Conservation (phyloP, 2,113 vertebrate genomes). For the Gymnorhina tibicen region DNA sequence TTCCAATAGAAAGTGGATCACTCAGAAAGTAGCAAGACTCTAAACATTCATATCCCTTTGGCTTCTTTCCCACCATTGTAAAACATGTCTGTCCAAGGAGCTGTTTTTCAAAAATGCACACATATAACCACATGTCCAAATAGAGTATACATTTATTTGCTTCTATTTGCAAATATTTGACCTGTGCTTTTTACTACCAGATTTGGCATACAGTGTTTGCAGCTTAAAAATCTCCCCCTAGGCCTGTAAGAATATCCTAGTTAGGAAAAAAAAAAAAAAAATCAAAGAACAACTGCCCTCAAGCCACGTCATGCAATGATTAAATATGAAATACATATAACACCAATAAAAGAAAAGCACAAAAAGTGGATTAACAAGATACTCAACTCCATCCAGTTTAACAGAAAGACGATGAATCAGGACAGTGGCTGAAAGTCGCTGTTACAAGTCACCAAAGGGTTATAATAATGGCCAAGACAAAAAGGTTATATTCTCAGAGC, state of each 20-base stretch:
- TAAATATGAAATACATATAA: constrained; percentile 38
- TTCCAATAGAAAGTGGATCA: neutral
- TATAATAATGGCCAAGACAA: constrained; percentile 21
- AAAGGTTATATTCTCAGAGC: constrained; percentile 22
- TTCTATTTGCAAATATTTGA: constrained; percentile 18
- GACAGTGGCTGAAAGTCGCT: neutral
- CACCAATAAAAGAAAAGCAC: constrained; percentile 1
- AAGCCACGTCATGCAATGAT: neutral
- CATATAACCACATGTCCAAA: neutral
- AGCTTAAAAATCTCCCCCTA: neutral
- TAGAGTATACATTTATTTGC: neutral
- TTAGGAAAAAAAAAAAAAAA: neutral
- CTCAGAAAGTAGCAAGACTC: neutral
- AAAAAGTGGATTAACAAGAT: constrained; percentile 35
- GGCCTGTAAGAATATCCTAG: neutral
- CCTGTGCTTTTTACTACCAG: neutral
- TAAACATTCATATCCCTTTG: neutral
- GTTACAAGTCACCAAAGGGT: neutral
- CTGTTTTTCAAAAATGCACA: neutral
- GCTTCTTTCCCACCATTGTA: neutral
- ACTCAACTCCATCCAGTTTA: neutral
- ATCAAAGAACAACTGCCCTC: neutral
- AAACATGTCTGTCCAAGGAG: neutral
- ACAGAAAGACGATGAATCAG: neutral
- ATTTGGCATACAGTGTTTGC: neutral